These are phyloP conservation scores for Drosophila trapezifrons DNA, from an alignment of 1,140 invertebrate genomes.

Conservation along the genomic window DNA sequence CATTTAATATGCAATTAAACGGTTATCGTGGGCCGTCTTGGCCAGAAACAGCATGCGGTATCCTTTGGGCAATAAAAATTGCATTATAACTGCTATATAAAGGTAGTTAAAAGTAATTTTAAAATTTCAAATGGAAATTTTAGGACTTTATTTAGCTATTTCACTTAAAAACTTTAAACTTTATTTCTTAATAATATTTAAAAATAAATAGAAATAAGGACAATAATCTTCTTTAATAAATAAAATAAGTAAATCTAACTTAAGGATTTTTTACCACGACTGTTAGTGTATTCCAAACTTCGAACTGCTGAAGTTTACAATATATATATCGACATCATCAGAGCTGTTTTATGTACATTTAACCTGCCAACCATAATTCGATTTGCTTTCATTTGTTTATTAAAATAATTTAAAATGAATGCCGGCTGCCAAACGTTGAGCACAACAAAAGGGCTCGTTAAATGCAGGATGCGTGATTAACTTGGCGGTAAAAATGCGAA, in stretches of 20 bases:
- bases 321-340: neutral
- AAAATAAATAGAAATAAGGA: neutral
- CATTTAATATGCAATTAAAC: conserved; percentile 67
- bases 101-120: neutral
- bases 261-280: too few relatives aligned
- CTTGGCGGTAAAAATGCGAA: neutral
- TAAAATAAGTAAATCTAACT: too few relatives aligned
- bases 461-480: conserved; percentile 24
- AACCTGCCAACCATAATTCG: conserved; percentile 32
- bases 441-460: conserved; percentile 40
- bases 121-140: neutral
- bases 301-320: neutral
- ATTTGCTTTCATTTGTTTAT: conserved; percentile 39
- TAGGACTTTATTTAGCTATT: too few relatives aligned
- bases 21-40: conserved; percentile 39
- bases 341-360: neutral
- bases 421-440: neutral
- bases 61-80: conserved; percentile 3
- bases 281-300: neutral
- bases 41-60: conserved; percentile 11
- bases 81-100: neutral
- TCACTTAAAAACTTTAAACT: neutral
- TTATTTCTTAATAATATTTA: neutral
- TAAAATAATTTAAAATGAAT: conserved; percentile 45
- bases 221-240: neutral